A percentile compares a stretch with the other conserved stretches of the same genome.
Evolutionary conservation across 2,797 vertebrate species (phyloP).

Genomic region (Octomys mimax): DNA sequence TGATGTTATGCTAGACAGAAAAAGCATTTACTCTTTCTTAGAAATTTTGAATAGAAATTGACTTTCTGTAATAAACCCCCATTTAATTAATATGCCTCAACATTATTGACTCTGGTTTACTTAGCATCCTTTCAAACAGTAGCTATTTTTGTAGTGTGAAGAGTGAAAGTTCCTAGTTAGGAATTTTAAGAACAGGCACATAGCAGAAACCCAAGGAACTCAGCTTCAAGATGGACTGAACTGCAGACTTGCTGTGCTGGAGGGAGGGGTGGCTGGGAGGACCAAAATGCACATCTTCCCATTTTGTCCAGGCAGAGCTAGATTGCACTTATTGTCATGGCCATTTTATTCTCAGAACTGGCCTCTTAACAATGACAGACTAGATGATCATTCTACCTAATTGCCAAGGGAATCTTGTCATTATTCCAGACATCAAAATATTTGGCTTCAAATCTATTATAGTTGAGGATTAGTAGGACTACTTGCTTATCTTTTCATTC

Average conservation of each 20-base stretch:
- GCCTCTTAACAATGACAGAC: background rate
- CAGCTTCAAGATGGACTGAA: background rate
- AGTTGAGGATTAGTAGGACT: background rate
- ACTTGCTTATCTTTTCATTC: background rate
- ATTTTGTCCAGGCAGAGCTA: background rate
- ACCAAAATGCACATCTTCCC: background rate
- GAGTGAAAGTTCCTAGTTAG: conserved; percentile 40
- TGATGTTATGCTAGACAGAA: conserved; percentile 29
- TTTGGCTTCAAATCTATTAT: background rate
- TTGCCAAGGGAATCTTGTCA: background rate
- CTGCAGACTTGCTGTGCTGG: background rate
- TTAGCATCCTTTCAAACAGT: conserved; percentile 59
- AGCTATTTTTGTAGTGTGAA: conserved; percentile 65
- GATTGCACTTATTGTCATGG: background rate
- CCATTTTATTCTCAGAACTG: background rate
- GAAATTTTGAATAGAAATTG: conserved; percentile 62
- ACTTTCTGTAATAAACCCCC: conserved; percentile 61
- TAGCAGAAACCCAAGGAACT: background rate
- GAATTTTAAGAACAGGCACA: conserved; percentile 44
- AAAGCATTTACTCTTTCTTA: conserved; percentile 38
- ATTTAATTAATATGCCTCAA: conserved; percentile 69
- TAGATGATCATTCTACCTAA: background rate
- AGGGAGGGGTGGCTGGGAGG: background rate
- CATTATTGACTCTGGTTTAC: conserved; percentile 55
- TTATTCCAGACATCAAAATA: background rate